Evolutionary conservation across 2,888 invertebrate genomes (phyloP).

Genomic region (Eugnorisma glareosa): DNA sequence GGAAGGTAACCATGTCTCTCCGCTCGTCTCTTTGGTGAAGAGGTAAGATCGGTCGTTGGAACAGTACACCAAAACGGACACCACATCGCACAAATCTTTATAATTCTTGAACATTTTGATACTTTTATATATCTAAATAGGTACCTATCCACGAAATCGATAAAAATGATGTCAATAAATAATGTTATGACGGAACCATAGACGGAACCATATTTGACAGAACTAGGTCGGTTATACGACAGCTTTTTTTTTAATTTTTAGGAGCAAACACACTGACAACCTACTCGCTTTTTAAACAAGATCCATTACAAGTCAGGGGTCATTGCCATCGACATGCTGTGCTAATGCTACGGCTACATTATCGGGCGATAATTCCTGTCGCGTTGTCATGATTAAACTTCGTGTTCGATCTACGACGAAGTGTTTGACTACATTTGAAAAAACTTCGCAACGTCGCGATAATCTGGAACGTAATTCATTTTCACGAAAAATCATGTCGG

Average conservation of each 20-base stretch:
- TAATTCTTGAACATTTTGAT: conserved; percentile 81
- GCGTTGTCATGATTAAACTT: too few species aligned
- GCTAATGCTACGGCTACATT: too few species aligned
- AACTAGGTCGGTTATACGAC: not conserved
- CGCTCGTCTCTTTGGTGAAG: conserved; percentile 78
- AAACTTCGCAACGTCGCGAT: too few species aligned
- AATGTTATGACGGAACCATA: not conserved
- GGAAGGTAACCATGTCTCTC: conserved; percentile 84
- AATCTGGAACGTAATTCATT: too few species aligned
- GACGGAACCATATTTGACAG: conserved; percentile 10
- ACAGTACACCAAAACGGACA: conserved; percentile 82
- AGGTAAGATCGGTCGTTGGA: conserved; percentile 78
- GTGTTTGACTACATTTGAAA: too few species aligned
- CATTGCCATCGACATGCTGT: too few species aligned
- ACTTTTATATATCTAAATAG: not conserved
- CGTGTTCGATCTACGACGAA: too few species aligned
- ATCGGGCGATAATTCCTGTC: too few species aligned
- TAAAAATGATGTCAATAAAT: conserved; percentile 4
- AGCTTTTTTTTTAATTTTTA: not conserved
- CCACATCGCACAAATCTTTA: conserved; percentile 81
- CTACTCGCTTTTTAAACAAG: too few species aligned
- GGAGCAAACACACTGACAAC: too few species aligned
- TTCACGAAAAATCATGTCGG: too few species aligned
- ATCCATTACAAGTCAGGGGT: too few species aligned
- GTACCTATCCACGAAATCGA: not conserved